These are phyloP conservation scores for Brachypteracias leptosomus DNA, from an alignment of 2,113 vertebrate species.

Conservation along the genomic window DNA sequence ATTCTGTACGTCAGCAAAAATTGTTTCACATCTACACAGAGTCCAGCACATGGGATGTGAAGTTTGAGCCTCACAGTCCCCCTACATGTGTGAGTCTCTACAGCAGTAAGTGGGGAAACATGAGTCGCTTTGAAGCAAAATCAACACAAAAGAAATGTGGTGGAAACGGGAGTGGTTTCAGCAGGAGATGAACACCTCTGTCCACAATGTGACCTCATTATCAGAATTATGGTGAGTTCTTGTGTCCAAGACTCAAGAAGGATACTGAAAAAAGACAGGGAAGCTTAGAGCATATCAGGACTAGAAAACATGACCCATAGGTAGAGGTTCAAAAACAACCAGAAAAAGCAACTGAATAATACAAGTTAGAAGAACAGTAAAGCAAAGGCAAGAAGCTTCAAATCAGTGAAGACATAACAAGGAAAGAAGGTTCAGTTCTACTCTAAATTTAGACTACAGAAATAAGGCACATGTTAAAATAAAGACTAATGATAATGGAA, in stretches of 20 bases:
- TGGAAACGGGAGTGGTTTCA: not conserved
- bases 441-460: not conserved
- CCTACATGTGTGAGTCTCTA: fast-evolving
- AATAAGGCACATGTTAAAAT: not conserved
- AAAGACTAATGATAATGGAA: not conserved
- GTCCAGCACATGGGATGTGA: not conserved
- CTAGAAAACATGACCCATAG: not conserved
- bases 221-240: not conserved
- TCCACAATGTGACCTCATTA: not conserved
- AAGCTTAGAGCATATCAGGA: not conserved
- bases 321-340: not conserved
- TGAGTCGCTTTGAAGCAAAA: not conserved
- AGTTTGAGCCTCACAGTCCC: not conserved
- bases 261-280: not conserved
- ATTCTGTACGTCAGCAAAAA: not conserved
- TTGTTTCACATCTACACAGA: not conserved
- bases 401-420: not conserved
- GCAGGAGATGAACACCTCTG: not conserved
- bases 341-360: no score
- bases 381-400: not conserved
- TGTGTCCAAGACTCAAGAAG: not conserved
- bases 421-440: not conserved
- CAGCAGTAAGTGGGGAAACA: not conserved
- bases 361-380: not conserved
- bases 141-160: not conserved